phyloP scores from a whole-genome alignment of 1,140 invertebrate genomes.

The Pantala flavescens region DNA sequence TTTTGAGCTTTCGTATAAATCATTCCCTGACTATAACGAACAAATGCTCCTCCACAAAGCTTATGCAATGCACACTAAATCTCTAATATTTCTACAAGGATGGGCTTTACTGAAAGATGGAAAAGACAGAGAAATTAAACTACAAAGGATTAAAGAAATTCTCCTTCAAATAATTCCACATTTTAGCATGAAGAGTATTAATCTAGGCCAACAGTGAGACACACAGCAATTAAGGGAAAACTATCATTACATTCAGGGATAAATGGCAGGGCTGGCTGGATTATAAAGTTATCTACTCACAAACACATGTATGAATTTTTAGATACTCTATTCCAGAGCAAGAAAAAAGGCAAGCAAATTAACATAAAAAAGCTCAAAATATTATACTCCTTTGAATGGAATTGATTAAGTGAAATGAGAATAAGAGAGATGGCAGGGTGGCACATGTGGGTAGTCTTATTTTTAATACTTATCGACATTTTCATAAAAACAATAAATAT shows the following conservation, averaged over 20 bases:
- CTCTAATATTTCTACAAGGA: slow-evolving; percentile 11
- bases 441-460: background rate
- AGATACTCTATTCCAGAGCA: slow-evolving; percentile 7
- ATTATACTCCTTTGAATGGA: slow-evolving; percentile 16
- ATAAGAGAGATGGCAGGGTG: background rate
- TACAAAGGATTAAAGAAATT: slow-evolving; percentile 13
- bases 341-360: slow-evolving; percentile 20
- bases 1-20: slow-evolving; percentile 9
- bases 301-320: slow-evolving; percentile 13
- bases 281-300: background rate
- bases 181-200: background rate
- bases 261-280: background rate
- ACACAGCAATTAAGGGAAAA: slow-evolving; percentile 1
- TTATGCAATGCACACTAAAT: slow-evolving; percentile 1
- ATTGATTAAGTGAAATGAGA: background rate
- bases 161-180: slow-evolving; percentile 12
- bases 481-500: background rate
- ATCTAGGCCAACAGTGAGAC: background rate
- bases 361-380: slow-evolving; percentile 19
- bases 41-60: slow-evolving; percentile 6
- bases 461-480: background rate
- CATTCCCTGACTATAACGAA: background rate
- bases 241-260: background rate
- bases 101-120: slow-evolving; percentile 15
- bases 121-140: slow-evolving; percentile 15